Base-by-base conservation (phyloP, 1,140 invertebrate species). In the Bradysia coprophila region DNA sequence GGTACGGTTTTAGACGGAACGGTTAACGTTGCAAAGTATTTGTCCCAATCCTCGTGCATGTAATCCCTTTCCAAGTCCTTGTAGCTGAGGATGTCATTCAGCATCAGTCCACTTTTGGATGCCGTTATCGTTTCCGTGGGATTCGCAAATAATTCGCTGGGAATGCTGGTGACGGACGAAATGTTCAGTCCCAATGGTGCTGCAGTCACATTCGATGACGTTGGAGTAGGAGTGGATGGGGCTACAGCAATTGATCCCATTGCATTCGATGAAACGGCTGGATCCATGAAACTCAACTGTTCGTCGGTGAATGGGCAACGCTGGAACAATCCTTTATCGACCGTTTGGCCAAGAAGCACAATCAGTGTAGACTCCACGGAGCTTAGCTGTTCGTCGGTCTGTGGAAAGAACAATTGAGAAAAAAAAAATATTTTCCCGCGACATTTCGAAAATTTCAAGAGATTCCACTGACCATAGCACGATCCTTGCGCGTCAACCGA, bases 261-360 rank as follows among this genome's bases (percentile, higher is more conserved):
- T 9, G 21, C 8, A 20, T 37, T 38, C 2, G 11, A n/a, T 15
- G 4, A 4, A 13, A 3, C 11, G 10, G 36, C 36, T 21, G 33
- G 24, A 34, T 34, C 40, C 19, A 43, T 39, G 20, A 23, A 40
- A 46, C 44, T 44, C 23, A 40, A 43, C 11, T 46, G 41, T n/a
- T 23, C 24, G 6, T 32, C 22, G 20, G 15, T 28, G 10, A 28
- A 42, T 39, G 23, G 10, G 15, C 8, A 44, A n/a, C 15, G 34
- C 6, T 37, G 34, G 16, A 37, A 19, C 9, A 15, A 15, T 37
- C 43, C 6, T 13, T 44, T n/a, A 59, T 59, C 21, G 57, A 51
- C 42, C 60, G 50, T 9, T 63, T 31, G 31, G 62, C 64, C 1
- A 61, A 55, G 24, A 59, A 54, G 0, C 65, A 71, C 18, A 63